Base-by-base conservation (phyloP, 2,888 invertebrate species). In the Morinoia aosen region DNA sequence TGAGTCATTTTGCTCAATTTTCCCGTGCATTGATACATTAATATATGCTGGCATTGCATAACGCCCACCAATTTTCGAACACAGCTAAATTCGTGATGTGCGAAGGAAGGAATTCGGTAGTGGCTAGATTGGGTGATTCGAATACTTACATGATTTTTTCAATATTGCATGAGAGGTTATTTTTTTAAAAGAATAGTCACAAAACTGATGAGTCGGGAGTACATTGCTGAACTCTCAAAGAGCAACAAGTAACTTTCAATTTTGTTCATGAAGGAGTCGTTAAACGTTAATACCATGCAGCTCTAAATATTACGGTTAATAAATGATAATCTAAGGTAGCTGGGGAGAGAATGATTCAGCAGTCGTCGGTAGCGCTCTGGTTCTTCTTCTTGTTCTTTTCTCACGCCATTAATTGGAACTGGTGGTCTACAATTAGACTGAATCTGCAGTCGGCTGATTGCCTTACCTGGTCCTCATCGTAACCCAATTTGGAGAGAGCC, bases 361-460 rank as follows among this genome's bases (percentile, higher is more conserved):
- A 90, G 90, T 40, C 40, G 19, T 90, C 90, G 40, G 90, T 40
- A 16, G 40, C 90, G 90, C 40, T 90, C 90, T 10, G 48, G 90
- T 90, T 90, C 61, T 88, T 88, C 33, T 88, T 88, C 90, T 64
- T 39, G 90, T 90, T 40, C 48, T 76, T 1, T 90, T 90, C 90
- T 48, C 90, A 90, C 90, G 40, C 90, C 39, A 90, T 90, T 90
- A 90, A 90, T 90, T 90, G 90, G 40, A 90, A 90, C 48, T 90
- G 90, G 90, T 16, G 90, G 48, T 39, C 90, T 90, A 48, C 12
- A 48, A 90, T 90, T 48, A 48, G 40, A 39, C 90, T 48, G 40
- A 90, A 48, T 39, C 90, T 40, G 90, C 40, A 39, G 90, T 19
- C 90, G 90, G 25, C 76, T 90, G 90, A 90, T 48, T 90, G 90